These are phyloP conservation scores for Catocala nupta DNA, from an alignment of 2,888 invertebrate genomes.

Conservation along the genomic window DNA sequence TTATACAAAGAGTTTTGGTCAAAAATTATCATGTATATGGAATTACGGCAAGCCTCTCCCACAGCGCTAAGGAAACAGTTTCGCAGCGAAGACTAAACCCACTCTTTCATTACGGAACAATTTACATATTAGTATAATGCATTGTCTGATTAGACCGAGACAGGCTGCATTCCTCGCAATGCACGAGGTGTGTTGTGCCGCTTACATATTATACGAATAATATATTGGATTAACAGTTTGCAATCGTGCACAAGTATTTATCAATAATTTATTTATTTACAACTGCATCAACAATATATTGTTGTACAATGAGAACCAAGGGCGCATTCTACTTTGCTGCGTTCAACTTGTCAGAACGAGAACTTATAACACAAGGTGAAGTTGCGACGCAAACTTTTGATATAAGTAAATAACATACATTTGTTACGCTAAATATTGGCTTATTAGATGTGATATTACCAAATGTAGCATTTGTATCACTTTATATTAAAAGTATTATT, in stretches of 20 bases:
- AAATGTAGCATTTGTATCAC: too few relatives aligned
- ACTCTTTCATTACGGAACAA: constrained; percentile 4
- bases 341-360: not conserved
- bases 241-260: constrained; percentile 28
- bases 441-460: too few relatives aligned
- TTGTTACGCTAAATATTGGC: too few relatives aligned
- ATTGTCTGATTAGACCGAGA: constrained; percentile 8
- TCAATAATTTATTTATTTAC: constrained; percentile 35
- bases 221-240: constrained; percentile 31
- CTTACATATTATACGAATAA: constrained; percentile 28
- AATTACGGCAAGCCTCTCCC: constrained; percentile 69
- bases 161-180: constrained; percentile 3
- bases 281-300: constrained; percentile 29
- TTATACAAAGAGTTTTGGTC: constrained; percentile 84
- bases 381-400: too few relatives aligned
- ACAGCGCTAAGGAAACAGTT: constrained; percentile 55
- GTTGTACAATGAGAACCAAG: constrained; percentile 34
- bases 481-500: too few relatives aligned
- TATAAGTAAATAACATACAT: too few relatives aligned
- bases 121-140: constrained; percentile 8
- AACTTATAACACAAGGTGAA: not conserved
- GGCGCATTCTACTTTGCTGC: constrained; percentile 29
- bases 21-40: constrained; percentile 81
- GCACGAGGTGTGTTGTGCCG: constrained; percentile 9
- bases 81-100: not conserved